Evolutionary conservation across 2,113 vertebrate species (phyloP).

Genomic region (Chiloscyllium plagiosum): DNA sequence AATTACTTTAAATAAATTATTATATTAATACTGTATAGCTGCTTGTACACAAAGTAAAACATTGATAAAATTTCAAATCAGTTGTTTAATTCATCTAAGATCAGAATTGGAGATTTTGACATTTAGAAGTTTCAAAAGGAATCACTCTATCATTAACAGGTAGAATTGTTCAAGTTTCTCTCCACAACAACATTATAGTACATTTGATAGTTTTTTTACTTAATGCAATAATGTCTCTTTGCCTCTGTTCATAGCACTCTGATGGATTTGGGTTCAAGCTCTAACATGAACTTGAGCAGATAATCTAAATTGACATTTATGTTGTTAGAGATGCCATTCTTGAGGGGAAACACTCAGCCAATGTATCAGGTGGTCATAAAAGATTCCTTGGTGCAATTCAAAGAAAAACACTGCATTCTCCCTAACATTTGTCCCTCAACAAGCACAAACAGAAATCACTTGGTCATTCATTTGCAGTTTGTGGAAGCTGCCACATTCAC

Average conservation of each 20-base stretch:
- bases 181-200: background rate
- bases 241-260: background rate
- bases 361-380: background rate
- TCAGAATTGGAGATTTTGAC: background rate
- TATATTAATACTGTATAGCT: background rate
- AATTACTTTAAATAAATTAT: background rate
- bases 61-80: conserved; percentile 3
- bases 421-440: background rate
- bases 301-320: background rate
- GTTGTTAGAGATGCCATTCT: background rate
- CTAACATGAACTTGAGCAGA: no score
- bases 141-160: background rate
- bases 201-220: background rate
- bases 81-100: background rate
- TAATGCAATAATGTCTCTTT: background rate
- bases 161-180: background rate
- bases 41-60: background rate
- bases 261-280: background rate
- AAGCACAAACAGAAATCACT: background rate
- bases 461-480: background rate
- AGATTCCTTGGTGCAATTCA: background rate
- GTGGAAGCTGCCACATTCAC: background rate
- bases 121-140: background rate
- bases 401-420: background rate
- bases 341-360: background rate